These are phyloP conservation scores for Chalcis sispes DNA, from an alignment of 2,888 invertebrate species.

Conservation along the genomic window DNA sequence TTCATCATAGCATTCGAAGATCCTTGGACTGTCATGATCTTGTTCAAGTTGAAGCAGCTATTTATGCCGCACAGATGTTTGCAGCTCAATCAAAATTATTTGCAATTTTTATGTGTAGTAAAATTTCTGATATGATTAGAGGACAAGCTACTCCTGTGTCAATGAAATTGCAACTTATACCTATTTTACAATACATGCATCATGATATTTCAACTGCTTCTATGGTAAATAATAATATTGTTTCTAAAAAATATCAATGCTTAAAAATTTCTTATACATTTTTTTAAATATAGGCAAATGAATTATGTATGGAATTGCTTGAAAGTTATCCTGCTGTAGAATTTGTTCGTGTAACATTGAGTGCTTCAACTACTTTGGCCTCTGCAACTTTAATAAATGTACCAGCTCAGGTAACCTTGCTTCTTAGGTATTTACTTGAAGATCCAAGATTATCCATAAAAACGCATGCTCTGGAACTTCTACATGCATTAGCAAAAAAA, in stretches of 20 bases:
- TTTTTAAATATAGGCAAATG: conserved; percentile 79
- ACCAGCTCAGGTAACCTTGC: conserved; percentile 87
- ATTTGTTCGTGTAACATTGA: conserved; percentile 88
- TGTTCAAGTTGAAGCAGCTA: conserved; percentile 97
- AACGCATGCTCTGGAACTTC: conserved; percentile 81
- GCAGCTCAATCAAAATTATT: conserved; percentile 96
- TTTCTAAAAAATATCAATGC: conserved; percentile 1
- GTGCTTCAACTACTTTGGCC: conserved; percentile 91
- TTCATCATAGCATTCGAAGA: conserved; percentile 94
- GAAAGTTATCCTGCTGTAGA: conserved; percentile 88
- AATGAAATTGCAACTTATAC: conserved; percentile 92
- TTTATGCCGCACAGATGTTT: conserved; percentile 95
- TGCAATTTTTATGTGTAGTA: conserved; percentile 96
- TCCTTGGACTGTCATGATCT: conserved; percentile 96
- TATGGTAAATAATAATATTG: conserved; percentile 77
- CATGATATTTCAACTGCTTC: conserved; percentile 87
- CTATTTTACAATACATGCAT: conserved; percentile 95
- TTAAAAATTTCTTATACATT: background rate
- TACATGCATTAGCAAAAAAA: conserved; percentile 83
- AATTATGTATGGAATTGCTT: conserved; percentile 84
- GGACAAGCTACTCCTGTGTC: conserved; percentile 94
- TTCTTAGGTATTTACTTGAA: conserved; percentile 82
- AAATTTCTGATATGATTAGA: conserved; percentile 96
- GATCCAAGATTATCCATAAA: conserved; percentile 86
- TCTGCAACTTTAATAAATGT: conserved; percentile 93